Base-by-base conservation (phyloP, 2,797 vertebrate genomes). In the Rhyacichthys aspro region DNA sequence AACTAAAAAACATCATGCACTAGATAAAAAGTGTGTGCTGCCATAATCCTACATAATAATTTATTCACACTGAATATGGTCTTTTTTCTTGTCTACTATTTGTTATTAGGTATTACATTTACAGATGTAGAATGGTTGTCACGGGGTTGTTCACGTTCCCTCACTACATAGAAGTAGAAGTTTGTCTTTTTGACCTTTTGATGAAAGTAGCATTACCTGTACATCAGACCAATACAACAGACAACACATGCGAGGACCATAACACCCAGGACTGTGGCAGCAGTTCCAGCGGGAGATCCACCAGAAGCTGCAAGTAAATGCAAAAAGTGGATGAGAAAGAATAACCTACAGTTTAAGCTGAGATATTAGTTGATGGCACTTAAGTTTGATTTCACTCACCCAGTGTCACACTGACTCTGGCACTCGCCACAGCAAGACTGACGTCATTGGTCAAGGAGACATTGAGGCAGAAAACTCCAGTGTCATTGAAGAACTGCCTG, bases 381-480 rank as follows among this genome's bases (percentile, higher is more conserved):
- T 0, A 0, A 12, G 2, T 17, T 46, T 28, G 23, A 4, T 33
- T 70, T 19, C 39, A 81, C 83, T 32, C 65, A 93, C 95, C 91
- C 73, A 94, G 88, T 81, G 92, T 90, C 14, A 98, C 83, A 17
- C 89, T 91, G 82, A 98, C 91, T 34, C 88, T 92, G 5, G 96
- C 92, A 70, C 93, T 97, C 55, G 95, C 86, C 70, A 95, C 68
- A 11, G 96, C 96, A 64, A 98, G 87, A 74, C 96, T 94, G 67
- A 94, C 94, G 16, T 93, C 91, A 67, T 96, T 94, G 59, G 95
- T 92, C 84, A 98, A 59, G 18, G 96, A 96, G 56, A 98, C 93
- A 46, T 98, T 98, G 67, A 98, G 91, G 79, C 97, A 98, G 86
- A 95, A 98, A 34, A 92, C 89, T 8, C 97, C 97, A 0, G 94